phyloP scores from a whole-genome alignment of 2,888 invertebrate species.

The Antitype chi region DNA sequence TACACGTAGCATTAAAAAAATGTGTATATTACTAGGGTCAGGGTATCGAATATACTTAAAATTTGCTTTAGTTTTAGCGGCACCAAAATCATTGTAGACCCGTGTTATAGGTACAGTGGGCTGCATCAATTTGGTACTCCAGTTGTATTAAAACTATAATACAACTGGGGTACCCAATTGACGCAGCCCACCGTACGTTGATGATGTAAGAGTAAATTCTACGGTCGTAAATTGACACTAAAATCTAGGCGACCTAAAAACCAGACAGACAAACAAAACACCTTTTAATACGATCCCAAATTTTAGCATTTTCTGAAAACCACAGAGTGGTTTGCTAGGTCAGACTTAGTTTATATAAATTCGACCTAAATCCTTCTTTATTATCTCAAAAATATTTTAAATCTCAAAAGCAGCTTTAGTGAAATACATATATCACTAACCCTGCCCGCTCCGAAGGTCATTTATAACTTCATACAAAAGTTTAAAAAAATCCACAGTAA shows the following conservation, averaged over 20 bases:
- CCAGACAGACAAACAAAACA: neutral
- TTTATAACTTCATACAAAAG: conserved; percentile 53
- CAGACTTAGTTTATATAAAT: conserved; percentile 23
- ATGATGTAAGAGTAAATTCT: neutral
- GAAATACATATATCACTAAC: conserved; percentile 56
- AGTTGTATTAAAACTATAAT: no score
- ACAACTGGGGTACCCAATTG: no score
- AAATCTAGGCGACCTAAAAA: neutral
- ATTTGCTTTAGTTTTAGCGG: no score
- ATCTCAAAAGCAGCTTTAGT: conserved; percentile 31
- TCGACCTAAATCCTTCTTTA: conserved; percentile 21
- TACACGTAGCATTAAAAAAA: no score
- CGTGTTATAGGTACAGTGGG: no score
- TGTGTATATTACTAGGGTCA: no score
- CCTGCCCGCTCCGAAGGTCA: conserved; percentile 21
- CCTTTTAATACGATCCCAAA: neutral
- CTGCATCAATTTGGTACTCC: no score
- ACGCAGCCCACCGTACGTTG: no score
- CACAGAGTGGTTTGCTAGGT: conserved; percentile 3
- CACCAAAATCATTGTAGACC: no score
- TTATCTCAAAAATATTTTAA: conserved; percentile 29
- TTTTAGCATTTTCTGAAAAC: conserved; percentile 18
- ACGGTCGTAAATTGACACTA: neutral
- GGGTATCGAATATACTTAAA: no score
- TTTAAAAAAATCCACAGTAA: conserved; percentile 32